These are phyloP conservation scores for Cryptocephalus primarius DNA, from an alignment of 2,888 invertebrate genomes.

Conservation along the genomic window DNA sequence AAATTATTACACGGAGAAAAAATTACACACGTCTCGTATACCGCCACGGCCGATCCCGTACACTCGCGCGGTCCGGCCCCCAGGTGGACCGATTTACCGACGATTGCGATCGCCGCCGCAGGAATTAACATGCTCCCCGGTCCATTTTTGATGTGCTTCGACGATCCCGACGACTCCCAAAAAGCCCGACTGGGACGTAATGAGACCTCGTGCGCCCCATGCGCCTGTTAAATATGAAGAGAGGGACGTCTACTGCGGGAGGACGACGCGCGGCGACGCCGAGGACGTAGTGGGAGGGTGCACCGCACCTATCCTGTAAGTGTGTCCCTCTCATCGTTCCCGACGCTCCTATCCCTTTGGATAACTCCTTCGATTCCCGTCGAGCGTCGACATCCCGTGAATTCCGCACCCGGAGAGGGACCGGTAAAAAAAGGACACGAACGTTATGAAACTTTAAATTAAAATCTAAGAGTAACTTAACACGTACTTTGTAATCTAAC, in stretches of 20 bases:
- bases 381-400: no score
- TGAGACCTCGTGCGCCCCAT: conserved; percentile 29
- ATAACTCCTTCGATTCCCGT: no score
- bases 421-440: no score
- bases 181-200: conserved; percentile 9
- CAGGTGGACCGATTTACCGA: no score
- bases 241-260: conserved; percentile 27
- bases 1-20: conserved; percentile 23
- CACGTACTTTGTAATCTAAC: no score
- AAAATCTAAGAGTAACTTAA: no score
- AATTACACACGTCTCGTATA: conserved; percentile 9
- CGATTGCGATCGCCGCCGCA: not conserved
- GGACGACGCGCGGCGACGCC: conserved; percentile 29
- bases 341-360: no score
- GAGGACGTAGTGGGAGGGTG: conserved; percentile 26
- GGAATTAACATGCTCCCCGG: conserved; percentile 1
- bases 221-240: conserved; percentile 31
- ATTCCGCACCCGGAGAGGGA: no score
- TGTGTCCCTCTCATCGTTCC: no score
- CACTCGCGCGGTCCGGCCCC: not conserved
- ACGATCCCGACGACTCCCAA: conserved; percentile 2
- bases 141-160: not conserved
- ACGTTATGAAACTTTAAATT: no score
- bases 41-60: not conserved
- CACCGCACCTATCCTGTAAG: conserved; percentile 7